These are phyloP conservation scores for Bombylius discolor DNA, from an alignment of 2,888 invertebrate genomes.

Conservation along the genomic window DNA sequence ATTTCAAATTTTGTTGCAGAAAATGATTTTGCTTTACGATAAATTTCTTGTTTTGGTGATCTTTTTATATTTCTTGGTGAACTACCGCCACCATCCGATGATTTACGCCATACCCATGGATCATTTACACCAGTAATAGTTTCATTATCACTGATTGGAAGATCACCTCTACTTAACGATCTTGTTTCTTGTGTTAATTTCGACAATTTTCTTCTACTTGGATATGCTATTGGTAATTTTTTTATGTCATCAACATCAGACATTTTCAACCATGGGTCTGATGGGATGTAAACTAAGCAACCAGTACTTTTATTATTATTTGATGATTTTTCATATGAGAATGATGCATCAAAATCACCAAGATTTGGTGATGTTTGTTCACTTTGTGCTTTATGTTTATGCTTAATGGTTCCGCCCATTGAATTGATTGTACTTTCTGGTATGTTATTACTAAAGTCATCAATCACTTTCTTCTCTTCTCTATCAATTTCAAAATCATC, in stretches of 20 bases:
- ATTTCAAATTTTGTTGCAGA: conserved; percentile 22
- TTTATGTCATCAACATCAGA: conserved; percentile 16
- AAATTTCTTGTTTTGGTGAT: conserved; percentile 18
- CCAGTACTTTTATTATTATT: conserved; percentile 27
- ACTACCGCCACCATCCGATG: background rate
- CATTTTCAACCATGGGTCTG: conserved; percentile 36
- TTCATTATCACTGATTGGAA: conserved; percentile 9
- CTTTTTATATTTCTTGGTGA: conserved; percentile 8
- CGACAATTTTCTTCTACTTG: background rate
- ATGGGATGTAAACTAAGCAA: conserved; percentile 29
- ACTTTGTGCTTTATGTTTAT: conserved; percentile 26
- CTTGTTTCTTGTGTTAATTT: conserved; percentile 16
- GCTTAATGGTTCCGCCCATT: conserved; percentile 14
- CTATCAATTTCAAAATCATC: conserved; percentile 20
- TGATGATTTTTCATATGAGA: conserved; percentile 19
- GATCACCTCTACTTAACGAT: conserved; percentile 17
- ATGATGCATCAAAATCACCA: conserved; percentile 23
- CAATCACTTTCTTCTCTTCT: conserved; percentile 3
- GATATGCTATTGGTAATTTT: background rate
- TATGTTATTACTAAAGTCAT: background rate
- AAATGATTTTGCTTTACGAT: conserved; percentile 23
- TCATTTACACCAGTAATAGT: conserved; percentile 13
- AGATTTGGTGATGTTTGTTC: conserved; percentile 37
- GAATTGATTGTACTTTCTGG: background rate
- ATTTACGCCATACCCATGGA: conserved; percentile 28